Conservation (phyloP, 2,797 vertebrate species). For the Coendou prehensilis region DNA sequence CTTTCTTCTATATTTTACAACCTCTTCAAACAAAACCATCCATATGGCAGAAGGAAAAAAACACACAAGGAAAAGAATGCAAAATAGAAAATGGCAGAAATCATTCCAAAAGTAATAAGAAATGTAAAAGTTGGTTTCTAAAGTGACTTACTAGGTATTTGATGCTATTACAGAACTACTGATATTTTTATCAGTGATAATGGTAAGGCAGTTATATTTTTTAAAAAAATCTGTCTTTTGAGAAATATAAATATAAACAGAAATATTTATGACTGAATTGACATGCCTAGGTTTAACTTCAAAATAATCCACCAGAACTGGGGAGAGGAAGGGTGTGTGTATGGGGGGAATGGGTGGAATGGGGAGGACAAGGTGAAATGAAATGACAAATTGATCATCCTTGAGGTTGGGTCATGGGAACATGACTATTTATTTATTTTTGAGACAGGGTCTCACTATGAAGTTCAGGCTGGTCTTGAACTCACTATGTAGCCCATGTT, state of each 20-base stretch:
- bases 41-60: conserved; percentile 32
- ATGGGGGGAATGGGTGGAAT: neutral
- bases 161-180: conserved; percentile 46
- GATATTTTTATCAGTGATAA: conserved; percentile 59
- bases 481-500: neutral
- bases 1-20: conserved; percentile 68
- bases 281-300: conserved; percentile 52
- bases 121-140: conserved; percentile 47
- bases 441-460: neutral
- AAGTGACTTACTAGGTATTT: conserved; percentile 54
- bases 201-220: neutral
- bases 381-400: conserved; percentile 36
- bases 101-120: conserved; percentile 62
- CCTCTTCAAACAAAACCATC: conserved; percentile 72
- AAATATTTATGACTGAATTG: conserved; percentile 65
- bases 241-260: conserved; percentile 66
- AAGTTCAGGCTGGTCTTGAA: neutral
- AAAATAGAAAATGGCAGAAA: conserved; percentile 58
- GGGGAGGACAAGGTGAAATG: neutral
- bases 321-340: neutral
- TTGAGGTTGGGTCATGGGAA: conserved; percentile 49
- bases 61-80: conserved; percentile 51
- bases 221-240: conserved; percentile 35
- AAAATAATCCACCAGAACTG: conserved; percentile 60
- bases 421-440: neutral